Evolutionary conservation across 2,113 vertebrate species (phyloP).

Genomic region (Siniperca knerii): DNA sequence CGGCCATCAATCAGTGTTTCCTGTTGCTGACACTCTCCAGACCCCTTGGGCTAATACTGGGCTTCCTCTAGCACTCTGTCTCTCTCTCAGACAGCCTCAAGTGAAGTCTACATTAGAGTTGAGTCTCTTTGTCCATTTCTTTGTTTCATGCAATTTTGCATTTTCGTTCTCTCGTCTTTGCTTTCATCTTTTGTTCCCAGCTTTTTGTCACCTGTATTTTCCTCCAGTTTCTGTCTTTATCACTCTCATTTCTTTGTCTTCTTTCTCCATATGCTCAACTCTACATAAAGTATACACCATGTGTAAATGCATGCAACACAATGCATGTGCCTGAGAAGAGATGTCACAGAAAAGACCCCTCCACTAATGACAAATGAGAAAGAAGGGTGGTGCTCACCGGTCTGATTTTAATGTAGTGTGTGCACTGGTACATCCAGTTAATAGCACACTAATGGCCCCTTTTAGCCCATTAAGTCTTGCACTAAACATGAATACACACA

Average conservation of each 20-base stretch:
- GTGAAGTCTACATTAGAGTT: slow-evolving; percentile 25
- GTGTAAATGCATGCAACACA: slow-evolving; percentile 9
- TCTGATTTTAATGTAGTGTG: slow-evolving; percentile 11
- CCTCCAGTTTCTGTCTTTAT: neutral
- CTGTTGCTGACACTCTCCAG: slow-evolving; percentile 78
- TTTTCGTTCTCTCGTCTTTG: neutral
- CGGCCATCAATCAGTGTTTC: slow-evolving; percentile 77
- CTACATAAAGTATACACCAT: neutral
- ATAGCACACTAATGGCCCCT: slow-evolving; percentile 43
- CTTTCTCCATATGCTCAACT: neutral
- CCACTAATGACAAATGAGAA: slow-evolving; percentile 54
- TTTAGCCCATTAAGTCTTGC: slow-evolving; percentile 22
- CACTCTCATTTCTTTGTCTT: neutral
- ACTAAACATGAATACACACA: slow-evolving; percentile 5
- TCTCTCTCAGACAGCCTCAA: slow-evolving; percentile 10
- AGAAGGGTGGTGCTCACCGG: neutral
- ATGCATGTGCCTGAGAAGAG: neutral
- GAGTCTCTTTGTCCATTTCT: neutral
- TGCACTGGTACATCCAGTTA: slow-evolving; percentile 15
- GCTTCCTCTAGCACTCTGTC: slow-evolving; percentile 61
- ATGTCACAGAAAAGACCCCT: neutral
- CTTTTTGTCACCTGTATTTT: neutral
- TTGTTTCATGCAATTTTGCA: neutral
- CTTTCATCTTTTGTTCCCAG: neutral
- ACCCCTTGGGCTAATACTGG: slow-evolving; percentile 48